phyloP scores from a whole-genome alignment of 2,113 vertebrate genomes.

The Etheostoma spectabile region DNA sequence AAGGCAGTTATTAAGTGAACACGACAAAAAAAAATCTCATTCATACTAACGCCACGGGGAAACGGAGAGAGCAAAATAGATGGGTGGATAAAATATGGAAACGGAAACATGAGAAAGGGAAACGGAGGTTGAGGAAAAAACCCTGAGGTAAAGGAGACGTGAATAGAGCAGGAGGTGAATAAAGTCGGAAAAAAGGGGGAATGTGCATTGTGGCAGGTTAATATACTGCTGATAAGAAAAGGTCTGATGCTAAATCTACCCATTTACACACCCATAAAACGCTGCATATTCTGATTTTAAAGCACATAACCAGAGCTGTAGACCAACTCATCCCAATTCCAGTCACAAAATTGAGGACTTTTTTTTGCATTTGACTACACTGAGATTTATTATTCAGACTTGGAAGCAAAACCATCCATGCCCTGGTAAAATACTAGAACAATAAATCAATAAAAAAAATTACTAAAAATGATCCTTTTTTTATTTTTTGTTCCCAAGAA shows the following conservation, averaged over 20 bases:
- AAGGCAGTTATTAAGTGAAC: slow-evolving; percentile 75
- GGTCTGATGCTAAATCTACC: background rate
- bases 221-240: background rate
- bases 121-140: slow-evolving; percentile 9
- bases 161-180: background rate
- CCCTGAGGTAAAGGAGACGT: slow-evolving; percentile 8
- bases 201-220: background rate
- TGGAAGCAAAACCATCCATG: background rate
- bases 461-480: background rate
- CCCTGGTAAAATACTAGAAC: background rate
- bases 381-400: background rate
- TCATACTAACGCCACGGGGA: slow-evolving; percentile 25
- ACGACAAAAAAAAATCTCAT: slow-evolving; percentile 42
- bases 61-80: slow-evolving; percentile 4
- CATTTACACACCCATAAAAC: background rate
- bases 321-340: background rate
- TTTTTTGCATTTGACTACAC: background rate
- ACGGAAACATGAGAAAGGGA: slow-evolving; percentile 10
- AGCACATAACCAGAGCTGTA: background rate
- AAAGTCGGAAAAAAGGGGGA: background rate
- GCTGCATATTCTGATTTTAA: background rate
- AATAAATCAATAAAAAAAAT: background rate
- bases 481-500: background rate
- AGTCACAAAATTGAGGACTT: background rate
- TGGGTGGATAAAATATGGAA: slow-evolving; percentile 13